Conservation (phyloP, 2,888 invertebrate genomes). For the Nyleta sp. region DNA sequence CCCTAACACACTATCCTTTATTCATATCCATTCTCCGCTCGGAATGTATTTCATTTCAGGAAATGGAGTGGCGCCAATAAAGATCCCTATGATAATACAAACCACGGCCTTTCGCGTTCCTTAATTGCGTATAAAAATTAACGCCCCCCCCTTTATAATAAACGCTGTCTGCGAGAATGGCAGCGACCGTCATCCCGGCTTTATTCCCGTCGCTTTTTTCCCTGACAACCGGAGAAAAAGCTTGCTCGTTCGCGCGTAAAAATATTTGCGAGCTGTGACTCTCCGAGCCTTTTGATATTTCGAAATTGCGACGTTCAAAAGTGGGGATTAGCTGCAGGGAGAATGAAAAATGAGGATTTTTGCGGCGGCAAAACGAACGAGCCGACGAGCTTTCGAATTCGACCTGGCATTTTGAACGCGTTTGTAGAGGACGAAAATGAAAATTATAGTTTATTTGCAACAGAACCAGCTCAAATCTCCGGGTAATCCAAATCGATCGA, state of each 20-base stretch:
- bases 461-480: no score
- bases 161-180: constrained; percentile 3
- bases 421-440: no score
- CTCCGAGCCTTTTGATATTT: constrained; percentile 14
- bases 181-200: background rate
- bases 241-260: background rate
- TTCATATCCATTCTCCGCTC: constrained; percentile 46
- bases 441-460: no score
- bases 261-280: constrained; percentile 7
- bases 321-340: no score
- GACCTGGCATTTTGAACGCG: no score
- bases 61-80: constrained; percentile 47
- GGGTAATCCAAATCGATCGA: no score
- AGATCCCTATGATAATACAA: constrained; percentile 38
- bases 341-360: no score
- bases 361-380: no score
- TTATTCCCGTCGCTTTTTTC: constrained; percentile 11
- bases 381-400: no score
- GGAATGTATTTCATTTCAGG: constrained; percentile 52
- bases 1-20: constrained; percentile 51
- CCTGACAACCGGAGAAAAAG: background rate
- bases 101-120: constrained; percentile 10
- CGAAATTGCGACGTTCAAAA: no score
- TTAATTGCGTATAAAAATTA: constrained; percentile 41
- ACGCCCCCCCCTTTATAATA: constrained; percentile 34